Evolutionary conservation across 2,888 invertebrate species (phyloP), one percentile per base, ranked within the genome.

Genomic region (Scrobipalpa costella): DNA sequence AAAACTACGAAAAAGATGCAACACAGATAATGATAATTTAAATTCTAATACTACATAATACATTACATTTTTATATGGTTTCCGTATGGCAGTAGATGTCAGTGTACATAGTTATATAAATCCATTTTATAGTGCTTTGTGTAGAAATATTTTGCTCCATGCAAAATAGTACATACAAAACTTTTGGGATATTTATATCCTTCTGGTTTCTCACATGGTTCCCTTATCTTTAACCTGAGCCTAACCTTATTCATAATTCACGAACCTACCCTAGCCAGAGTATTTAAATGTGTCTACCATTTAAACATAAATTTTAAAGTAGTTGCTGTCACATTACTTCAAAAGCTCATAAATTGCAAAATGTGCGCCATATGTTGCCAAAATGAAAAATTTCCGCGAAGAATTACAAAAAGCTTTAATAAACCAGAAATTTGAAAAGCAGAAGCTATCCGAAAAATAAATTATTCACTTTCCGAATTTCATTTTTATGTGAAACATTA

Each of bases 161-260:
- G 95, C 95, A 95, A 95, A 95, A 95, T 95, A 94, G 94, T 93
- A 93, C 93, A 94, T 93, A 93, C 92, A 93, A 93, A 94, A 91
- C 90, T 77, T 84, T 81, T 83, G 80, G 88, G 88, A 90, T 87
- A 82, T 75, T 68, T 67, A 70, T 75, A 89, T 88, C 90, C 87
- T 78, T 83, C 79, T 80, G 85, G 88, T 90, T 90, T 94, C 94
- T 94, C 94, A 95, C 94, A 94, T 95, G 95, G 95, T 95, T 94
- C 94, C 94, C 93, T 92, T 90, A 79, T 79, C 59, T 47, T 60
- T 47, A 33, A 75, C 66, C 74, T 75, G 74, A 71, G 68, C 70
- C 69, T 72, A 71, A 63, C 61, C 34, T 61, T 38, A 61, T 9
- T 38, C 15, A 52, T 52, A 21, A 49, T 15, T 19, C 50, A 34